phyloP scores from a whole-genome alignment of 2,797 vertebrate genomes.

The Percopsis omiscomaycus region DNA sequence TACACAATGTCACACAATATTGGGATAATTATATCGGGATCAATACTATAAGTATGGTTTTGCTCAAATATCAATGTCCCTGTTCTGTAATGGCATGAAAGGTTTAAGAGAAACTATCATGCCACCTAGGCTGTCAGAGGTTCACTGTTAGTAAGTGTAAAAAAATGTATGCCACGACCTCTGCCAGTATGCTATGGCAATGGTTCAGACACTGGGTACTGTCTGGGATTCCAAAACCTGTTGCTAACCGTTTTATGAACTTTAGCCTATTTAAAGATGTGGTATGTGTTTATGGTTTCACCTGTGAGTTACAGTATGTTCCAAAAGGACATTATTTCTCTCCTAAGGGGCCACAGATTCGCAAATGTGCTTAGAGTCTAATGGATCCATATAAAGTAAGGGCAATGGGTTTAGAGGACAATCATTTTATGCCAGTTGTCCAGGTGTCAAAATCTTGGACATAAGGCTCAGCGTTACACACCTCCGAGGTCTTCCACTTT shows the following conservation, averaged over 20 bases:
- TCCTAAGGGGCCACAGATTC: conserved; percentile 20
- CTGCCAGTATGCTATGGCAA: conserved; percentile 17
- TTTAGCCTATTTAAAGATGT: conserved; percentile 58
- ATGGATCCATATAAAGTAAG: too few relatives aligned
- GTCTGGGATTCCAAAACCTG: conserved; percentile 49
- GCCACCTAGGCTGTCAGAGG: not conserved
- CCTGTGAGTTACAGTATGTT: not conserved
- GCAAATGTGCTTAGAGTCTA: too few relatives aligned
- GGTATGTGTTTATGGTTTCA: conserved; percentile 8
- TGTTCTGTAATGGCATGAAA: too few relatives aligned
- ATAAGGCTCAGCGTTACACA: not conserved
- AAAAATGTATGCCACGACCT: not conserved
- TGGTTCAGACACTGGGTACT: conserved; percentile 32
- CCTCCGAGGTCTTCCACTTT: conserved; percentile 2
- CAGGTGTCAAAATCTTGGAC: not conserved
- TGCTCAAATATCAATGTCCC: too few relatives aligned
- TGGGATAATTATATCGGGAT: too few relatives aligned
- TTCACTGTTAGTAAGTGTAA: not conserved
- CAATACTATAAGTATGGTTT: too few relatives aligned
- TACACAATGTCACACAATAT: too few relatives aligned
- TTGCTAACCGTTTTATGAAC: conserved; percentile 43
- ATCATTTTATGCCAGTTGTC: not conserved
- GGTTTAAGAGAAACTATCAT: too few relatives aligned
- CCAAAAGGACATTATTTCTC: conserved; percentile 26
- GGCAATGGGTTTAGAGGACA: not conserved